Evolutionary conservation across 1,140 invertebrate genomes (phyloP).

Genomic region (Mamestra configurata): DNA sequence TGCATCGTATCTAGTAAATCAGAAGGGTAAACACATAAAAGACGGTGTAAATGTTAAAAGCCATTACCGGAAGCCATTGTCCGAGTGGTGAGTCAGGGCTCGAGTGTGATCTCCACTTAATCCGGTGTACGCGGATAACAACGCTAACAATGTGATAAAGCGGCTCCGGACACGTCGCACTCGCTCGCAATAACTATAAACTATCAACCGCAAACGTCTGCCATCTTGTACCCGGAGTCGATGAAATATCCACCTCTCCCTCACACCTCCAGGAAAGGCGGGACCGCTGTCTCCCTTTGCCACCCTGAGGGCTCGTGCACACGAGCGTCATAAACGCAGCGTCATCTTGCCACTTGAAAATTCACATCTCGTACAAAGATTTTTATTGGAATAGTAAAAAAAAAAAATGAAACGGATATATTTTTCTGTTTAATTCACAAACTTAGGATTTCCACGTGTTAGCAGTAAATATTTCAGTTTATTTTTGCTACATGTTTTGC

Average conservation of each 20-base stretch:
- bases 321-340: constrained; percentile 67
- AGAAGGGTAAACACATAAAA: constrained; percentile 52
- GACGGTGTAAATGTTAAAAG: constrained; percentile 69
- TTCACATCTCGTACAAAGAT: constrained; percentile 41
- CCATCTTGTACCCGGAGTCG: constrained; percentile 85
- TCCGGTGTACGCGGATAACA: constrained; percentile 84
- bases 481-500: constrained; percentile 13
- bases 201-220: constrained; percentile 87
- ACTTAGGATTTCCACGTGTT: constrained; percentile 15
- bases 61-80: constrained; percentile 67
- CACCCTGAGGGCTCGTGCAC: constrained; percentile 63
- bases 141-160: constrained; percentile 87
- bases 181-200: constrained; percentile 87
- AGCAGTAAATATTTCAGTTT: constrained; percentile 22
- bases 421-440: constrained; percentile 32
- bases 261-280: constrained; percentile 64
- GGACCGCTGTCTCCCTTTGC: constrained; percentile 68
- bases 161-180: constrained; percentile 79
- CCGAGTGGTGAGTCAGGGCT: constrained; percentile 61
- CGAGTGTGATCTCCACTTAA: constrained; percentile 80
- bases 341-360: constrained; percentile 49
- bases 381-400: constrained; percentile 43
- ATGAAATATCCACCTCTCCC: constrained; percentile 81
- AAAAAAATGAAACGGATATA: constrained; percentile 39
- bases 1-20: no score